Conservation (phyloP, 2,113 vertebrate species). For the Brachyhypopomus occidentalis region DNA sequence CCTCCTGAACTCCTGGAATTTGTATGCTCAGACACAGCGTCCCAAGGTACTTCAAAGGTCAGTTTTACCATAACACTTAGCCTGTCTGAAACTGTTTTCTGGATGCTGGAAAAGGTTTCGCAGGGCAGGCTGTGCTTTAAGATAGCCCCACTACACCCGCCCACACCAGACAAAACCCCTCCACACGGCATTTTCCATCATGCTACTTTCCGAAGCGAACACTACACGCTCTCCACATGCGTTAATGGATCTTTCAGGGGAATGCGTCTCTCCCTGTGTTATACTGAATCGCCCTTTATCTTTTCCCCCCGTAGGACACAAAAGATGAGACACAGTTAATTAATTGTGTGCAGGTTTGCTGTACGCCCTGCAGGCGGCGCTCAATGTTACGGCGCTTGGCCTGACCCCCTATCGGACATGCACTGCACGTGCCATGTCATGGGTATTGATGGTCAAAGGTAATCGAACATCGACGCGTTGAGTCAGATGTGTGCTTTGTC, state of each 20-base stretch:
- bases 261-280: not conserved
- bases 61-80: slow-evolving; percentile 59
- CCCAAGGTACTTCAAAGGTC: slow-evolving; percentile 70
- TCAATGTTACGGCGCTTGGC: not conserved
- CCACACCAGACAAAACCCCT: not conserved
- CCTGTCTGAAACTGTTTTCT: slow-evolving; percentile 47
- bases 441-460: not conserved
- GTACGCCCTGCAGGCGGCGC: not conserved
- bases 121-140: slow-evolving; percentile 12
- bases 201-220: slow-evolving; percentile 2
- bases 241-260: not conserved
- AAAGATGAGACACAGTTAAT: slow-evolving; percentile 9
- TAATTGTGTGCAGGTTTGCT: not conserved
- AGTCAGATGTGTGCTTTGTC: not conserved
- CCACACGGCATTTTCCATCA: slow-evolving; percentile 4
- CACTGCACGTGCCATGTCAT: not conserved
- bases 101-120: slow-evolving; percentile 14
- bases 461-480: not conserved
- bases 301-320: not conserved
- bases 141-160: slow-evolving; percentile 2
- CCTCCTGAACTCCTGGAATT: slow-evolving; percentile 49
- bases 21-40: slow-evolving; percentile 68
- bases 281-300: not conserved
- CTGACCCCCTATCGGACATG: not conserved
- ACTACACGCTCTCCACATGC: not conserved